Evolutionary conservation across 2,797 vertebrate genomes (phyloP).

Genomic region (Myotis myotis): DNA sequence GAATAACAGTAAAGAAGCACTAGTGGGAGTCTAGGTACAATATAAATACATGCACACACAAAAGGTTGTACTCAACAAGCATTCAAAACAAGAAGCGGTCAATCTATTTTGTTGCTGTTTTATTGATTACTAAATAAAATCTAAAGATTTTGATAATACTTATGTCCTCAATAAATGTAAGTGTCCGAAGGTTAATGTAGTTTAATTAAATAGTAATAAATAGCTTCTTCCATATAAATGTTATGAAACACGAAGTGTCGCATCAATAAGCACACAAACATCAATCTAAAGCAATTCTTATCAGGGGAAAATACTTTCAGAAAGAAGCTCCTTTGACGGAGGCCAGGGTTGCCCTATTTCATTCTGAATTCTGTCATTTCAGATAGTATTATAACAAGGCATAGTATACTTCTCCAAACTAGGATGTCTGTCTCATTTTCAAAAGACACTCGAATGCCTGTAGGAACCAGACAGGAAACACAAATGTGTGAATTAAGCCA

Average conservation of each 20-base stretch:
- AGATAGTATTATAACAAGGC: not conserved
- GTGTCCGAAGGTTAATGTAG: not conserved
- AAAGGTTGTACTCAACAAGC: not conserved
- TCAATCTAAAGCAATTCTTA: not conserved
- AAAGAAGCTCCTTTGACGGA: not conserved
- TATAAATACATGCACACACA: not conserved
- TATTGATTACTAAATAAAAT: conserved; percentile 35
- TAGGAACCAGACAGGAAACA: not conserved
- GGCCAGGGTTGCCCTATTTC: not conserved
- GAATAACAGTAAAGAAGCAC: conserved; percentile 45
- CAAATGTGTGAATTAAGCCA: not conserved
- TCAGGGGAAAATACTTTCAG: not conserved
- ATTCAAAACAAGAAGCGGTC: conserved; percentile 2
- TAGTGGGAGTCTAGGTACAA: not conserved
- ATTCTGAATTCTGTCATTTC: not conserved
- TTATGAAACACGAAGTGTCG: not conserved
- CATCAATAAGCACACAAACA: not conserved
- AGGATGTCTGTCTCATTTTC: not conserved
- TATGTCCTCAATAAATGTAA: not conserved
- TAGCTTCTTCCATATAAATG: not conserved
- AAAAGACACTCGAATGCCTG: not conserved
- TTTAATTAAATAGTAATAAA: not conserved
- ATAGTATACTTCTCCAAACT: not conserved
- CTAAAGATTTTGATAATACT: not conserved
- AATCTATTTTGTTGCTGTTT: not conserved